A percentile compares a stretch with the other conserved stretches of the same genome.
These are phyloP conservation scores for Acrossocheilus wenchowensis DNA, from an alignment of 2,797 vertebrate genomes.

Conservation along the genomic window DNA sequence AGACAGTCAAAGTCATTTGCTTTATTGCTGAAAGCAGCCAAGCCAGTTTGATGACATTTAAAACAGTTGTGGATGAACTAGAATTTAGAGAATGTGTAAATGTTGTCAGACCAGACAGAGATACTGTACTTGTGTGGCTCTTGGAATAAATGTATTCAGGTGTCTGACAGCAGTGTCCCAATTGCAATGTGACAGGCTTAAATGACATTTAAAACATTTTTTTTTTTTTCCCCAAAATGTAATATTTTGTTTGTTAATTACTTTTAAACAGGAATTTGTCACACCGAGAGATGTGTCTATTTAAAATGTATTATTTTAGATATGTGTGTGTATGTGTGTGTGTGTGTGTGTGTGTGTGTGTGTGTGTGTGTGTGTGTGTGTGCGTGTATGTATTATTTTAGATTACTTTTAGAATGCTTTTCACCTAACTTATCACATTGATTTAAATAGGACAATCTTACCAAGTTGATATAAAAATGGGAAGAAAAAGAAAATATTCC, in stretches of 20 bases:
- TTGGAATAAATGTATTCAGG: neutral
- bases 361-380: too few species aligned
- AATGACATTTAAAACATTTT: neutral
- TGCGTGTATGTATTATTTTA: too few species aligned
- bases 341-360: too few species aligned
- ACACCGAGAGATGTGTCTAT: neutral
- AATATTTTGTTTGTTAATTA: neutral
- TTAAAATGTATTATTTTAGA: neutral
- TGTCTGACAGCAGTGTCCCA: neutral
- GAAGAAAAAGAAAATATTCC: neutral
- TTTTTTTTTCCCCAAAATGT: neutral
- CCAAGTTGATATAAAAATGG: neutral
- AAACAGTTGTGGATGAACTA: conserved; percentile 1
- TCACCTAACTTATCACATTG: too few species aligned
- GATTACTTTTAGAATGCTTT: too few species aligned
- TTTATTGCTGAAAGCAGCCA: conserved; percentile 37
- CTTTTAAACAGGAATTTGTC: neutral
- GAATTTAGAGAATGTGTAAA: conserved; percentile 27
- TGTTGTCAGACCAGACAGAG: conserved; percentile 7
- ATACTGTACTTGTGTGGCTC: neutral
- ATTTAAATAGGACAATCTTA: neutral
- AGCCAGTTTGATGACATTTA: conserved; percentile 58
- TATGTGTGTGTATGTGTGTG: too few species aligned
- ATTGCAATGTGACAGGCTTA: neutral
- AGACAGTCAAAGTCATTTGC: conserved; percentile 40